Base-by-base conservation (phyloP, 2,797 vertebrate genomes). In the Potorous gilbertii region DNA sequence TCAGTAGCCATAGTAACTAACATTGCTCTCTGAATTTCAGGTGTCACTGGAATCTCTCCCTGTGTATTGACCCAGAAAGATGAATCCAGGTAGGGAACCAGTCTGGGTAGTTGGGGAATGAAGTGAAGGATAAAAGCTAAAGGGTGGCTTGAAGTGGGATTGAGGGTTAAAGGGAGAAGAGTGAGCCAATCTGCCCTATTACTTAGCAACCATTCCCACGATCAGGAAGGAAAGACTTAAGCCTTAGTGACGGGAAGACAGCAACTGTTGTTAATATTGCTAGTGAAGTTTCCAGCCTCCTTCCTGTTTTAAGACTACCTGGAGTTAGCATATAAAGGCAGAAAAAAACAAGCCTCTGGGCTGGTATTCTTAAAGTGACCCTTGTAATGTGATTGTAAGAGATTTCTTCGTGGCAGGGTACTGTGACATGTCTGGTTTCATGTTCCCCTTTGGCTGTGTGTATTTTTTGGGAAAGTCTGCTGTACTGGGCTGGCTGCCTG, bases 81-180 rank as follows among this genome's bases (percentile, higher is more conserved):
- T 95, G 96, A 2, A 97, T 21, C 89, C 93, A 95, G 94, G 95
- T 95, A 90, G 97, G 94, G 40, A 89, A 29, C 13, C 4, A 13
- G 54, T 34, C 55, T 81, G 92, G 66, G 56, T 74, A 28, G 3
- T 56, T 29, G 10, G 40, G 90, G 66, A 31, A 1, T 40, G 18
- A 55, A 57, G 91, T 66, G 34, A 13, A 66, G 31, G 6, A 16
- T 81, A 46, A 55, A 81, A 81, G 21, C n/a, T 81, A 92, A 93
- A 62, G 66, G 29, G 62, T 74, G 29, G 54, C 5, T 56, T 55
- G n/a, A 59, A 93, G 55, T n/a, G 56, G 57, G 81, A 62, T 62
- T 89, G 93, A 54, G 34, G 54, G 27, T 5, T 12, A 18, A 95
- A 92, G 81, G 24, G 89, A 57, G 31, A 57, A 74, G 5, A 74